Evolutionary conservation across 2,888 invertebrate genomes (phyloP), one percentile per base, ranked within the genome.

Genomic region (Thymelicus acteon): DNA sequence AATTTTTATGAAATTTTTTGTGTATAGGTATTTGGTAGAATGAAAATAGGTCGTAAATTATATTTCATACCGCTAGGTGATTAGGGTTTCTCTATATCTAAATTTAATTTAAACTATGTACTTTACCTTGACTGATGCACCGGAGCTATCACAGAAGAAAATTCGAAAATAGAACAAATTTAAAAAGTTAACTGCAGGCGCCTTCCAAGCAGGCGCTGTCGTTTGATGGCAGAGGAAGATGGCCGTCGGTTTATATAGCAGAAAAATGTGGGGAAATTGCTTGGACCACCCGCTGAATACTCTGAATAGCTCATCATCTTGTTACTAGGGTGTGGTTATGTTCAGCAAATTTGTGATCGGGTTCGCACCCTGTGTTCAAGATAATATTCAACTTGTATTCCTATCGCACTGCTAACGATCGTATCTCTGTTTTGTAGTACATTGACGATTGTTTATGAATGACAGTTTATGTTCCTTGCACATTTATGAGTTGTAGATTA

Each of bases 271-370:
- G 52, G 44, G 84, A 90, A 92, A 91, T 90, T 89, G 84, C 82
- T 84, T 88, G 86, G 84, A 83, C 91, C 90, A 84, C 93, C 93
- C 89, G 92, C 90, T 92, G 93, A 91, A 91, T 91, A 24, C 24
- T 54, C 54, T 54, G 57, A 58, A 84, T 78, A 78, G 80, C 81
- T 93, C 91, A 89, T 93, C 91, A 92, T 80, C 79, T 78, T 80
- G 82, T 83, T 78, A 72, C 74, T 81, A 89, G 93, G 92, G 84
- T 91, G 88, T 90, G 86, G 85, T 84, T 81, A 88, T 88, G 82
- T 80, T 77, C 73, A 78, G 82, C 84, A 85, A 87, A 89, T 88
- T 87, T 86, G 87, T 89, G 88, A 91, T 91, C 80, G 80, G 75
- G 79, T 79, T 84, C 87, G 82, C 90, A 82, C 90, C 91, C 91